Evolutionary conservation across 1,140 invertebrate genomes (phyloP), one percentile per base, ranked within the genome.

Genomic region (Cotesia chilonis): DNA sequence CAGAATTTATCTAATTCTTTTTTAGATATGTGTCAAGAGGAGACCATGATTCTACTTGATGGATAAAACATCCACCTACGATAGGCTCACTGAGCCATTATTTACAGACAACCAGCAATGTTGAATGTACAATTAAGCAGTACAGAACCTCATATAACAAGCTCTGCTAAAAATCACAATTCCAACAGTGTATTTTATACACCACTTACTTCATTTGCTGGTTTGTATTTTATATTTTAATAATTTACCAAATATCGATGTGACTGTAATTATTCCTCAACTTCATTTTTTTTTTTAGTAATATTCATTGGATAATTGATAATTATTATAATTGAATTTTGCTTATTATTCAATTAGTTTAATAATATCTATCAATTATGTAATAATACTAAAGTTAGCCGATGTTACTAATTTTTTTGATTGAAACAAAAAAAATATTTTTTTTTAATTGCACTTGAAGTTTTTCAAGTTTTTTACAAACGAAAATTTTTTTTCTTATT

Each of bases 151-250:
- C 61, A 71, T 68, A 36, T 68, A 63, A 20, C 74, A 76, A 68
- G 74, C 35, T 68, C 60, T 64, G 55, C 69, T 51, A 78, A 75
- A 75, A 76, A 67, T 61, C 60, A 75, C 47, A 80, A 80, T 38
- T 64, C 75, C 10, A 70, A 70, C 54, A 76, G 70, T 55, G 76
- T 76, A 38, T 83, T 83, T 65, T 78, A 84, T 41, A 79, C 71
- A 69, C 79, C 84, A 66, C 76, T 85, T 71, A 84, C 80, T 68
- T 84, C 82, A 68, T 85, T 85, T 52, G 79, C 80, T 77, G 84
- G 84, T 81, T 78, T 36, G 17, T 70, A 60, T 57, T 35, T 12
- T 37, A 20, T 55, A 59, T 59, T 17, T 14, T 55, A 14, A 17
- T 55, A 55, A 14, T 55, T 20, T 20, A 59, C 9, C 28, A 9